Conservation (phyloP, 1,140 invertebrate genomes). For the Homarus americanus region DNA sequence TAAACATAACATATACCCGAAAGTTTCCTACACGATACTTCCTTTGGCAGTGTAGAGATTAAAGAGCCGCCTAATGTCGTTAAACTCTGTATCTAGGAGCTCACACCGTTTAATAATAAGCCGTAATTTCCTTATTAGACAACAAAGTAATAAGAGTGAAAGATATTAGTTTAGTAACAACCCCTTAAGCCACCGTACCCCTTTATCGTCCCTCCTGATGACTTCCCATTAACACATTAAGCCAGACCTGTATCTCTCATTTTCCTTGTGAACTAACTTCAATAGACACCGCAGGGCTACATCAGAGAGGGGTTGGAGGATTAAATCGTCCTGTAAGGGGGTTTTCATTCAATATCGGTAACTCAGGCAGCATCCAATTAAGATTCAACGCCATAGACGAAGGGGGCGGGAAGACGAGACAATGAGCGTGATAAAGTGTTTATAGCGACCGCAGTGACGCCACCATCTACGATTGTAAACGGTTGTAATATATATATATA, state of each 20-base stretch:
- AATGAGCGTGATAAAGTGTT: background rate
- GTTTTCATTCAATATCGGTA: constrained; percentile 3
- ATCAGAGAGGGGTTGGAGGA: background rate
- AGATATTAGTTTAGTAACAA: too few relatives aligned
- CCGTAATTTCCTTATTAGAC: too few relatives aligned
- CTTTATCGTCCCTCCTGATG: too few relatives aligned
- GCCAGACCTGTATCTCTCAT: background rate
- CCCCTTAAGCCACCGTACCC: too few relatives aligned
- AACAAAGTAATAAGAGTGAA: too few relatives aligned
- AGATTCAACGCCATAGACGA: background rate
- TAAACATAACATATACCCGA: too few relatives aligned
- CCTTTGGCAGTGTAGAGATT: too few relatives aligned
- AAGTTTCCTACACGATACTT: too few relatives aligned
- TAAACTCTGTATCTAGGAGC: too few relatives aligned
- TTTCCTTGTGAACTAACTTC: background rate
- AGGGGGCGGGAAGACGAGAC: background rate
- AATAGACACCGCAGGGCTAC: background rate
- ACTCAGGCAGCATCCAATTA: background rate
- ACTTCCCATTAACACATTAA: background rate
- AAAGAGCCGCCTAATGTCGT: too few relatives aligned
- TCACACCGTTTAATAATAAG: too few relatives aligned
- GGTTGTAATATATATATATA: background rate
- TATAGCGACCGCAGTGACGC: background rate
- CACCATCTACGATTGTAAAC: background rate
- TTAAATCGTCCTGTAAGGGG: background rate